Base-by-base conservation (phyloP, 2,797 vertebrate species). In the Anguilla megastoma region DNA sequence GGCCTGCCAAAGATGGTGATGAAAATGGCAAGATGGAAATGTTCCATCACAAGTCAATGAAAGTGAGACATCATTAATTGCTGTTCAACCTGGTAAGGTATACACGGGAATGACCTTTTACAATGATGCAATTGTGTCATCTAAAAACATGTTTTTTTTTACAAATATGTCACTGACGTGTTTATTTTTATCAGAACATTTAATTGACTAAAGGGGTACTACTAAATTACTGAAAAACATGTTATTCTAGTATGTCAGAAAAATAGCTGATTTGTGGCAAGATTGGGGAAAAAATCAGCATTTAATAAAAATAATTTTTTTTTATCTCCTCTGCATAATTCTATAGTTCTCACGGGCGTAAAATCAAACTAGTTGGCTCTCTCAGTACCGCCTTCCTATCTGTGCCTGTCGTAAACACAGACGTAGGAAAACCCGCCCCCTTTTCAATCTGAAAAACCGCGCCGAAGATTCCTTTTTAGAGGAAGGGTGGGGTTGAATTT, bases 401-500 rank as follows among this genome's bases (percentile, higher is more conserved):
- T 69, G n/a, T 9, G 5, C 2, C 63, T 27, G n/a, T 5, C 6
- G 63, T 27, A 24, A 27, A 27, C 63, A 69, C 63, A 27, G 69
- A 48, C 76, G 5, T 18, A 24, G 21, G 79, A 50, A 82, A 76
- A 24, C 2, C 24, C 79, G 79, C 79, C 79, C 8, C 79, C 4
- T 50, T 48, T 82, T 80, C 76, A 80, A 80, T 36, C 36, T 82
- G 79, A 50, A 50, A 76, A 82, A 80, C 41, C 36, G 79, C 79
- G 79, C 41, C 6, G 33, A 41, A 76, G 30, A 14, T 30, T 74
- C 1, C 27, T 21, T 2, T 5, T 45, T 16, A 2, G 33, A 79
- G 79, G 45, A n/a, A 48, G 36, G 41, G 8, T 9, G 30, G 3
- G 3, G 14, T 36, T 41, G 9, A 3, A 3, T 30, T 30, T 10